Evolutionary conservation across 2,113 vertebrate species (phyloP), one percentile per base, ranked within the genome.

Genomic region (Coreoperca whiteheadi): DNA sequence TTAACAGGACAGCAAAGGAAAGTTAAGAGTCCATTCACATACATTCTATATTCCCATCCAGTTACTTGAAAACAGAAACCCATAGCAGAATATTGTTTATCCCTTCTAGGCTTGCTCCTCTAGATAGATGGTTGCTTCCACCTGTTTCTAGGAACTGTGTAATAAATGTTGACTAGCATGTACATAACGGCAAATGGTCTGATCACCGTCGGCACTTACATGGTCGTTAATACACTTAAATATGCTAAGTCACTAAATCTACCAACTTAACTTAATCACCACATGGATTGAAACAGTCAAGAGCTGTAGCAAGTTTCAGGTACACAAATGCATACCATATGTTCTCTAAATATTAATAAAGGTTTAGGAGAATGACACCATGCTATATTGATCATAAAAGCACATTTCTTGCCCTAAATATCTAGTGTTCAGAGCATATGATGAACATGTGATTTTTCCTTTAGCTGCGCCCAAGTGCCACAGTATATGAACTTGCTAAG

Each of bases 401-500:
- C 28, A 51, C 15, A 76, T 63, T 53, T 43, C 56, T 21, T 16
- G 46, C 21, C 25, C 18, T 15, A 48, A 30, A 74, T n/a, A n/a
- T n/a, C n/a, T n/a, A 11, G 16, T 54, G 2, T 79, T 65, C 18
- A 28, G 21, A 32, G n/a, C 9, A 41, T 21, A 4, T 48, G 8
- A 0, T 56, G 1, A 48, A 12, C 5, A 28, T 85, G 50, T 84
- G 0, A 14, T 68, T 65, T 74, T 3, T 72, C 72, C 21, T 81
- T 74, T 89, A 99, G 98, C 94, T 99, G 75, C 96, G 95, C 43
- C 98, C 98, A 70, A 98, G 96, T 87, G 95, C 97, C 82, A 99
- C 97, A 0, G 97, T 99, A 0, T 99, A 96, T 67, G 97, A 99
- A 23, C 95, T 99, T 63, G 98, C 97, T 54, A 98, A 95, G 93